phyloP scores from a whole-genome alignment of 2,113 vertebrate genomes.

The Otocyon megalotis region DNA sequence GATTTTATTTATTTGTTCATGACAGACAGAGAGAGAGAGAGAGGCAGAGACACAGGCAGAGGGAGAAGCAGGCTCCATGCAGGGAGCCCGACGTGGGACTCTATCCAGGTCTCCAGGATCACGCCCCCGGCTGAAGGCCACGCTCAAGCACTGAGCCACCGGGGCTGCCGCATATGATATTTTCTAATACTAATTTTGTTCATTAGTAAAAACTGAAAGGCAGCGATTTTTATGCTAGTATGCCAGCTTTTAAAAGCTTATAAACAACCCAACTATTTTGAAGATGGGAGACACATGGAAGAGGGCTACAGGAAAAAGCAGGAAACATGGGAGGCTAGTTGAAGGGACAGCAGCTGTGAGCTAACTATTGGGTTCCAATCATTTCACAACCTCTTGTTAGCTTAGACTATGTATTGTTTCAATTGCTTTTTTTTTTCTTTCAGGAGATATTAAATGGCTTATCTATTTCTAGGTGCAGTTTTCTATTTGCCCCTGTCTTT shows the following conservation, averaged over 20 bases:
- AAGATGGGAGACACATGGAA: neutral
- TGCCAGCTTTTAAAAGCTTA: constrained; percentile 29
- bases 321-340: neutral
- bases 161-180: neutral
- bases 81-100: no score
- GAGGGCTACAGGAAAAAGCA: neutral
- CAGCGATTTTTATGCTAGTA: neutral
- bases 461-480: neutral
- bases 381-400: neutral
- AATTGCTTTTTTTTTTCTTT: neutral
- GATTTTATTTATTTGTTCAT: no score
- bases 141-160: accelerated
- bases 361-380: neutral
- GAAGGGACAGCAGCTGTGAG: neutral
- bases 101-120: no score
- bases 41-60: no score
- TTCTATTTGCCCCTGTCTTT: neutral
- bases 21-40: no score
- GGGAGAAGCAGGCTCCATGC: no score
- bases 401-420: neutral
- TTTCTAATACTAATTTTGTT: neutral
- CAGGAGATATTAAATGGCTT: neutral
- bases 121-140: accelerated
- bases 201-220: constrained; percentile 26
- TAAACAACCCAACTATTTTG: neutral